phyloP scores from a whole-genome alignment of 2,888 invertebrate genomes.

The Melieria picta region DNA sequence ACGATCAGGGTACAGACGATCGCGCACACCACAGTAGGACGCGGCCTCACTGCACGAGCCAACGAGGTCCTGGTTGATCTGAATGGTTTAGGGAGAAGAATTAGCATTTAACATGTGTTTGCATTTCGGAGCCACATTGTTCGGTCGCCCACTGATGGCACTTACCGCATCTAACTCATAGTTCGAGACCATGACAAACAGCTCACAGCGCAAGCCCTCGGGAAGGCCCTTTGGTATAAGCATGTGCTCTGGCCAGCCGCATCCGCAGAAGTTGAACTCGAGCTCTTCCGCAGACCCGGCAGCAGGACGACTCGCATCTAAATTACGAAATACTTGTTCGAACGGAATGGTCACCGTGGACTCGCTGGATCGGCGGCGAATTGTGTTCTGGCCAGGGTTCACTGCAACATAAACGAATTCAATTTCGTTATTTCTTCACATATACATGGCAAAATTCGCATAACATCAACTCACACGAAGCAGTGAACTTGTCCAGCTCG shows the following conservation, averaged over 20 bases:
- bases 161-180: slow-evolving; percentile 71
- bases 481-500: slow-evolving; percentile 76
- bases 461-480: slow-evolving; percentile 68
- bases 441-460: not conserved
- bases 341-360: slow-evolving; percentile 86
- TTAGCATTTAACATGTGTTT: too few relatives aligned
- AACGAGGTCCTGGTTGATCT: slow-evolving; percentile 64
- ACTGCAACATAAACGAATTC: slow-evolving; percentile 65
- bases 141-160: not conserved
- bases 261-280: slow-evolving; percentile 85
- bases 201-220: slow-evolving; percentile 73
- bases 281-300: slow-evolving; percentile 68
- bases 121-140: not conserved
- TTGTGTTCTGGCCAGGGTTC: slow-evolving; percentile 73
- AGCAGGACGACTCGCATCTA: slow-evolving; percentile 72
- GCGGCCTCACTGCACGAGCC: slow-evolving; percentile 77
- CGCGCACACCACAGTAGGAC: slow-evolving; percentile 82
- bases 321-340: slow-evolving; percentile 80
- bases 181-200: slow-evolving; percentile 83
- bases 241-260: slow-evolving; percentile 89
- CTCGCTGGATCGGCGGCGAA: slow-evolving; percentile 74
- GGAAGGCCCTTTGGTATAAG: slow-evolving; percentile 77
- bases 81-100: not conserved
- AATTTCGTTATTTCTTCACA: not conserved
- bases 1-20: slow-evolving; percentile 81